Evolutionary conservation across 2,797 vertebrate genomes (phyloP), one percentile per base, ranked within the genome.

Genomic region (Schizothorax lantsangensis): DNA sequence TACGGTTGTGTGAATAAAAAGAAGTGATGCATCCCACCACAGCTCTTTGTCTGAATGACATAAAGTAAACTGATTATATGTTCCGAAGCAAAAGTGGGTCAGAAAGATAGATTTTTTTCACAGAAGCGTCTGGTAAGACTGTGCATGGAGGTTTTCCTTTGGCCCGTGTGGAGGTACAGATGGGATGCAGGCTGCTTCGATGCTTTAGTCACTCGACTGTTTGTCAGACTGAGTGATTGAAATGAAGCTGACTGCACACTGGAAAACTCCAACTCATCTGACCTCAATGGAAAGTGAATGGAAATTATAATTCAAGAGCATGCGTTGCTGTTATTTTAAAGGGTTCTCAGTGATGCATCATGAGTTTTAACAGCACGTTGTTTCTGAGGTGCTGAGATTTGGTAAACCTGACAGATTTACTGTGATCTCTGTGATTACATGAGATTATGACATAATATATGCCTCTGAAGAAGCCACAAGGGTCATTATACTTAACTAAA

Each of bases 171-270:
- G 17, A n/a, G 45, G 6, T 52, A 54, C 47, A 72, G 66, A 82
- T 82, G 66, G 81, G 47, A 54, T 10, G 23, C 81, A 57, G 33
- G 47, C 81, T 72, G 81, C 33, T 72, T 26, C 4, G 17, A 2
- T 23, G 45, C 15, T 81, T 82, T 49, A 40, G 45, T 82, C 64
- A 82, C 59, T 10, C 15, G 4, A 8, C 3, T 68, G 62, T 69
- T 80, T 81, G 57, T 69, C 64, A 81, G 26, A 69, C 15, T 19
- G 33, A 75, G 4, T 81, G 59, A 68, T 26, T 17, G 26, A 81
- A 49, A 33, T 4, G 15, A 49, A 49, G 73, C 43, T 49, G 45
- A 75, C 1, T 17, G 14, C 45, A 30, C 47, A 49, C 19, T 30
- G 43, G 45, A 79, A 21, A 64, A 64, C 26, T 64, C 62, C 59